A percentile compares a stretch with the other conserved stretches of the same genome.
Conservation (phyloP, 2,888 invertebrate species). For the Ochropleura plecta region DNA sequence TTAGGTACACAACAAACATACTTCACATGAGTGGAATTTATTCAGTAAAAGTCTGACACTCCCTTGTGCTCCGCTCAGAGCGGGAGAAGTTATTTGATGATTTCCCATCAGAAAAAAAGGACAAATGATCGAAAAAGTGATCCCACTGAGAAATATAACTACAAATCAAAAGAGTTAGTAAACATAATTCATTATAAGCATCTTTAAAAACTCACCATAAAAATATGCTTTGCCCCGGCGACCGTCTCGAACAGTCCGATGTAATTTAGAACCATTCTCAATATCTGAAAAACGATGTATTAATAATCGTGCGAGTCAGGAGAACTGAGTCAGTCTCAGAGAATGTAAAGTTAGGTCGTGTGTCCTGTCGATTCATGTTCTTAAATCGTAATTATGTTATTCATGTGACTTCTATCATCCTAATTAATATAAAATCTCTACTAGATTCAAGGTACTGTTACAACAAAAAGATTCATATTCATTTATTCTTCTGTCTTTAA, state of each 20-base stretch:
- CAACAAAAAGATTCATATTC: neutral
- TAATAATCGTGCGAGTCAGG: neutral
- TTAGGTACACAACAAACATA: neutral
- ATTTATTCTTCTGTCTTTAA: neutral
- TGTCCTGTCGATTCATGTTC: neutral
- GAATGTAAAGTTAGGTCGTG: neutral
- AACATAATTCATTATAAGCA: neutral
- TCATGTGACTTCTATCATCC: neutral
- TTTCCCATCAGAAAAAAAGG: no score
- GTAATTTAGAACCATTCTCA: neutral
- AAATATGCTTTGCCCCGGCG: neutral
- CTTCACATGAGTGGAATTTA: neutral
- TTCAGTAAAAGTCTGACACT: no score
- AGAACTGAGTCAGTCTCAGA: neutral
- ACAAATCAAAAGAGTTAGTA: neutral
- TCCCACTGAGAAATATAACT: neutral
- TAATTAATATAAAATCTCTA: no score
- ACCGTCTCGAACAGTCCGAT: neutral
- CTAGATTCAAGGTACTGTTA: neutral
- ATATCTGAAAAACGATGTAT: slow-evolving; percentile 5
- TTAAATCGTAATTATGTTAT: neutral
- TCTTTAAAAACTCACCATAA: neutral
- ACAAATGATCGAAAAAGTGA: neutral
- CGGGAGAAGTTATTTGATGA: no score
- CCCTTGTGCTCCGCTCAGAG: no score